A percentile compares a stretch with the other conserved stretches of the same genome.
Conservation (phyloP, 2,113 vertebrate species). For the Cranoglanis bouderius region DNA sequence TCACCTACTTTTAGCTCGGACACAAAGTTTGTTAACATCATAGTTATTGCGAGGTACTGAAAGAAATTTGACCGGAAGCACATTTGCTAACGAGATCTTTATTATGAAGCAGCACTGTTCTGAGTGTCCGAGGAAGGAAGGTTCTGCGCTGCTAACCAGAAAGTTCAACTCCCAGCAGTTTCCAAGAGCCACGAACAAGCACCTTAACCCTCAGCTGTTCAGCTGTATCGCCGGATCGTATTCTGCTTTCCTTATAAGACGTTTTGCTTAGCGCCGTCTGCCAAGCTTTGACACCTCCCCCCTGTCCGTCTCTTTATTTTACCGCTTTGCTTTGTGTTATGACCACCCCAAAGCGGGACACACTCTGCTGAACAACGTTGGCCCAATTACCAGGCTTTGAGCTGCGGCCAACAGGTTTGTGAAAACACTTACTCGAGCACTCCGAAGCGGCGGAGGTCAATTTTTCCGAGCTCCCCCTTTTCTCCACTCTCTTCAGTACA, state of each 20-base stretch:
- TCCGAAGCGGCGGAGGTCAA: slow-evolving; percentile 10
- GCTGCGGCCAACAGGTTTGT: slow-evolving; percentile 17
- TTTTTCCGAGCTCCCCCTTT: not conserved
- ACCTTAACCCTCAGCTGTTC: not conserved
- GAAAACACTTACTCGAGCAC: slow-evolving; percentile 42
- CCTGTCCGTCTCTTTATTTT: not conserved
- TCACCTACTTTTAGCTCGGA: not conserved
- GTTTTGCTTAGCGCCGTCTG: not conserved
- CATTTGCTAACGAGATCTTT: not conserved
- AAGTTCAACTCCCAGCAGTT: not conserved
- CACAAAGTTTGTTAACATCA: not conserved
- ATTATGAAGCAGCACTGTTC: not conserved
- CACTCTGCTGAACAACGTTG: slow-evolving; percentile 1
- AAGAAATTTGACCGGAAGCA: not conserved
- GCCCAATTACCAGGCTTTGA: slow-evolving; percentile 13
- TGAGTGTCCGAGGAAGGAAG: not conserved
- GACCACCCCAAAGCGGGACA: slow-evolving; percentile 2
- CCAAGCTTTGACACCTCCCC: not conserved
- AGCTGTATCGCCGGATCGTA: too few relatives aligned
- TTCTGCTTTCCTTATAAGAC: not conserved
- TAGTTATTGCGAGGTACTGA: not conserved
- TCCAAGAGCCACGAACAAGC: not conserved
- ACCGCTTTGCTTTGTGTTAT: not conserved
- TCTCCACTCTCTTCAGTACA: not conserved
- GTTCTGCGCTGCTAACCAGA: not conserved